These are phyloP conservation scores for Heliconius melpomene DNA, from an alignment of 1,140 invertebrate species.

Conservation along the genomic window DNA sequence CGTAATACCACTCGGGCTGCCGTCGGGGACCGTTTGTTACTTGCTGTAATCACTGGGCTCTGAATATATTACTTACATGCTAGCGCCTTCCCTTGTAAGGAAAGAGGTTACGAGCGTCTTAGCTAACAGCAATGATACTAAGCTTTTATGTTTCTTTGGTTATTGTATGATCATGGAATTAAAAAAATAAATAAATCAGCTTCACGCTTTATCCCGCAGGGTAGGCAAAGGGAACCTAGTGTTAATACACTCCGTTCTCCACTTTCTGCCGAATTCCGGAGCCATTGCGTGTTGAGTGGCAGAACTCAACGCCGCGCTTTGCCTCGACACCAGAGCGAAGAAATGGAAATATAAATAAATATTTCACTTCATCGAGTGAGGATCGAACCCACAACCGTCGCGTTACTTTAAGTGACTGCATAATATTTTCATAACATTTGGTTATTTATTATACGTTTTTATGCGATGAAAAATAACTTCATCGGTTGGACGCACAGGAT, in stretches of 20 bases:
- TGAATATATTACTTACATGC: conserved; percentile 58
- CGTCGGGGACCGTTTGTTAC: conserved; percentile 63
- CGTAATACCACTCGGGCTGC: conserved; percentile 67
- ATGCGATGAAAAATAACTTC: conserved; percentile 21
- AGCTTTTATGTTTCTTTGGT: background rate
- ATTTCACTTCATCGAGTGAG: too few relatives aligned
- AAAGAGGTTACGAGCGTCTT: conserved; percentile 17
- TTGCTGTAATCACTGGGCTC: conserved; percentile 65
- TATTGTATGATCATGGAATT: background rate
- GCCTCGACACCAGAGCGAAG: too few relatives aligned
- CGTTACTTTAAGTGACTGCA: background rate
- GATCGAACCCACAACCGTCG: too few relatives aligned
- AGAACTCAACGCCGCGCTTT: too few relatives aligned
- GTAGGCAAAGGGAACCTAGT: too few relatives aligned
- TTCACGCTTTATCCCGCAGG: too few relatives aligned
- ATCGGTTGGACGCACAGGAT: conserved; percentile 38
- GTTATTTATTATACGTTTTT: background rate
- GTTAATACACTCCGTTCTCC: too few relatives aligned
- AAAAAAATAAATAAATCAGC: too few relatives aligned
- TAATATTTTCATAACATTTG: conserved; percentile 3
- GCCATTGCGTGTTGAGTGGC: too few relatives aligned
- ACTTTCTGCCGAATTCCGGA: too few relatives aligned
- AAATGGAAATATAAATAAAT: too few relatives aligned
- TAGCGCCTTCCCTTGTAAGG: conserved; percentile 24
- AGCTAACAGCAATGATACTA: background rate